A percentile compares a stretch with the other conserved stretches of the same genome.
These are phyloP conservation scores for Paedocypris sp. DNA, from an alignment of 2,113 vertebrate genomes.

Conservation along the genomic window DNA sequence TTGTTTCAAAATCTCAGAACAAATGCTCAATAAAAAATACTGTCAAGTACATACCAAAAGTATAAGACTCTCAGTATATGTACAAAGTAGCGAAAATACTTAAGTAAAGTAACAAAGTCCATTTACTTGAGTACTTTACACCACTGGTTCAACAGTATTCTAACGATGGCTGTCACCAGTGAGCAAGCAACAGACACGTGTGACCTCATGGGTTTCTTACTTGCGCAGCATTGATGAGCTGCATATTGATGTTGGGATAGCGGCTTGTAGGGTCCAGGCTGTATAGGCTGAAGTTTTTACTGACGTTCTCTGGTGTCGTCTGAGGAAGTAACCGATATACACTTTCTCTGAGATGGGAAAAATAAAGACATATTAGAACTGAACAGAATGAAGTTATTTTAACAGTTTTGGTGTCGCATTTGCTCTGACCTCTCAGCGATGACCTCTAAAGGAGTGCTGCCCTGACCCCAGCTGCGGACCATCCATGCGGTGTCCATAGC, in stretches of 20 bases:
- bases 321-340: slow-evolving; percentile 86
- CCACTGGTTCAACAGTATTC: no score
- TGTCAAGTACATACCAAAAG: no score
- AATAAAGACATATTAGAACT: not conserved
- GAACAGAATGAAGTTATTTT: not conserved
- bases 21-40: no score
- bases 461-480: slow-evolving; percentile 81
- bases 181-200: no score
- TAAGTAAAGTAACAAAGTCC: no score
- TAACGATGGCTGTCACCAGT: no score
- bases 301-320: slow-evolving; percentile 93
- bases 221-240: slow-evolving; percentile 74
- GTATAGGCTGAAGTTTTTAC: slow-evolving; percentile 86
- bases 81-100: no score
- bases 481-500: slow-evolving; percentile 95
- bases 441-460: slow-evolving; percentile 71
- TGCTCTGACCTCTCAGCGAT: slow-evolving; percentile 76
- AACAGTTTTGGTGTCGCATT: not conserved
- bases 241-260: slow-evolving; percentile 76
- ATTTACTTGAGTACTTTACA: no score
- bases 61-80: no score
- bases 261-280: slow-evolving; percentile 82
- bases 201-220: slow-evolving; percentile 45
- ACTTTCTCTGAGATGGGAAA: slow-evolving; percentile 70
- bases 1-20: no score